Evolutionary conservation across 2,113 vertebrate genomes (phyloP).

Genomic region (Hiodon alosoides): DNA sequence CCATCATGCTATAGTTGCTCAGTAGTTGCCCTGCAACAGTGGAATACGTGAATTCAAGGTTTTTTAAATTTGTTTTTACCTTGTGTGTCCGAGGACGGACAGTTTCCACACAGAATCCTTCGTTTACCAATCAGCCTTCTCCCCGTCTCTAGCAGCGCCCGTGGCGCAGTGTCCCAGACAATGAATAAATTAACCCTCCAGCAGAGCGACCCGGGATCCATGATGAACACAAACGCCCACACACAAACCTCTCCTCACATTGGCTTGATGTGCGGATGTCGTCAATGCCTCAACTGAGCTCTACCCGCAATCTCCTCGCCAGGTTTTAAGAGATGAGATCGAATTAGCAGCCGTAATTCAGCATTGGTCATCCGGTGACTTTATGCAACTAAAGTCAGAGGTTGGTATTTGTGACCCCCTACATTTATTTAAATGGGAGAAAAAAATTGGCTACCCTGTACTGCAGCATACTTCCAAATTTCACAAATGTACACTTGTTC

Average conservation of each 20-base stretch:
- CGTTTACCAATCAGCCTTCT: neutral
- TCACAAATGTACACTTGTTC: neutral
- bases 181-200: neutral
- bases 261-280: too few relatives aligned
- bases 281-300: neutral
- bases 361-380: neutral
- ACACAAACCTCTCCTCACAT: too few relatives aligned
- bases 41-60: too few relatives aligned
- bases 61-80: too few relatives aligned
- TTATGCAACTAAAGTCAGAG: neutral
- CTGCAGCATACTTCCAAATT: neutral
- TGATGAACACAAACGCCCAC: neutral
- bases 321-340: neutral
- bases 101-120: neutral
- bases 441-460: neutral
- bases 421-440: neutral
- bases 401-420: neutral
- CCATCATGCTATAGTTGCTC: too few relatives aligned
- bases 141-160: neutral
- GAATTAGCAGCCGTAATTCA: neutral
- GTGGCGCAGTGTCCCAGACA: neutral
- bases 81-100: constrained; percentile 4
- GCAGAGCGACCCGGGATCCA: neutral
- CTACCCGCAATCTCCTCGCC: neutral
- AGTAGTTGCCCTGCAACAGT: too few relatives aligned